Base-by-base conservation (phyloP, 2,797 vertebrate genomes). In the Chrysolophus pictus region DNA sequence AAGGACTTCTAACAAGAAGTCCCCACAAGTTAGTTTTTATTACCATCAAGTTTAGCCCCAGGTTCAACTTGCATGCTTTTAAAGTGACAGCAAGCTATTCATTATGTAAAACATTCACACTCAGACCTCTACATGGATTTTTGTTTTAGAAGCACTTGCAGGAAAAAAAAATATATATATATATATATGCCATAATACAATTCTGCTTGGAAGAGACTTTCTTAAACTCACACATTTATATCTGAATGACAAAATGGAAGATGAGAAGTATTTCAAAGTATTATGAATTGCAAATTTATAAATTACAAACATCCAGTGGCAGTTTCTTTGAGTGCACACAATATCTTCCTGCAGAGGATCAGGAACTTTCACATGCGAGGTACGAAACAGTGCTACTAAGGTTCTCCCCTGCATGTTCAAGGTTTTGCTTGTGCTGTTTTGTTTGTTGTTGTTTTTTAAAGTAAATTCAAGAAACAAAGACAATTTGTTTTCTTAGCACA, bases 1-100 rank as follows among this genome's bases (percentile, higher is more conserved):
- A 88, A 78, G 6, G 29, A 35, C 53, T 81, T 81, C 79, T 77
- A 82, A 79, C 47, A 90, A 58, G 56, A 88, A 87, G 89, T 56
- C 10, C 68, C 29, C 85, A 90, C 6, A 8, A 70, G 39, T 33
- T 63, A 49, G 24, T 31, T 95, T 88, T 77, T 29, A 31, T 39
- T 91, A 41, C 75, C 89, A 78, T 72, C 24, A 87, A 72, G 75
- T 92, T 82, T 90, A 88, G 88, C 22, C 79, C 72, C 12, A 83
- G 79, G 1, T 42, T 44, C 76, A 67, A 58, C 23, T 1, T 42
- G 39, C 10, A 73, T 3, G 31, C 56, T 89, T 80, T 73, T 31
- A 68, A 68, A 95, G 67, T 11, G 14, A 55, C 82, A 90, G n/a
- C 35, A 90, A 42, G 24, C 18, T 75, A 90, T 35, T 56, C 62